Conservation (phyloP, 2,797 vertebrate species). For the Lepilemur ruficaudatus region DNA sequence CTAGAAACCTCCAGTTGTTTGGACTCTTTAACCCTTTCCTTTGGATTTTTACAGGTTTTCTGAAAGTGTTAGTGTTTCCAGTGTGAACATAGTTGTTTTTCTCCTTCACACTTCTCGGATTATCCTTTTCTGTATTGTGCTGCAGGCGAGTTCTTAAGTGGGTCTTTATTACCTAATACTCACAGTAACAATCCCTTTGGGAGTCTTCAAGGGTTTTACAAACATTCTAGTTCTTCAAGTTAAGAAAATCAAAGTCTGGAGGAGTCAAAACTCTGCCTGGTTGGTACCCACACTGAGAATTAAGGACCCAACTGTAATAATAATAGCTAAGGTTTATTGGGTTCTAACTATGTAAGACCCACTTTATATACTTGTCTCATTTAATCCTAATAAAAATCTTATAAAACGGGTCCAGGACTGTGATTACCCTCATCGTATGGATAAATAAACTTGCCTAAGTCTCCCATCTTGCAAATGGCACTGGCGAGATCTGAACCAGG, state of each 20-base stretch:
- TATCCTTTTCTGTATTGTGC: not conserved
- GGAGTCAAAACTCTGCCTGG: not conserved
- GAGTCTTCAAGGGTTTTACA: conserved; percentile 15
- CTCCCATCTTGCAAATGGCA: not conserved
- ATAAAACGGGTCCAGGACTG: not conserved
- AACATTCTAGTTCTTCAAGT: conserved; percentile 28
- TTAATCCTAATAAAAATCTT: not conserved
- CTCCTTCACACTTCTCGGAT: not conserved
- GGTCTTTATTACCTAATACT: conserved; percentile 22
- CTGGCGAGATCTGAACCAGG: not conserved
- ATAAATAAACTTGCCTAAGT: not conserved
- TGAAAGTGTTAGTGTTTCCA: not conserved
- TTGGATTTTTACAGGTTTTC: not conserved
- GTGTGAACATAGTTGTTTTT: not conserved
- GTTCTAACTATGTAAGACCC: not conserved
- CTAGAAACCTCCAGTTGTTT: not conserved
- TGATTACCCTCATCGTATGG: not conserved
- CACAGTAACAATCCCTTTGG: not conserved
- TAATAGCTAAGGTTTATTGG: not conserved
- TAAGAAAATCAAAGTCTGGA: conserved; percentile 8
- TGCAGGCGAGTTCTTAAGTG: not conserved
- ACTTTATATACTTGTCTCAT: not conserved
- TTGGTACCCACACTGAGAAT: not conserved
- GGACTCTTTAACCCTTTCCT: not conserved
- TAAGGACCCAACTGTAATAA: not conserved